Base-by-base conservation (phyloP, 2,113 vertebrate genomes). In the Stegostoma tigrinum region DNA sequence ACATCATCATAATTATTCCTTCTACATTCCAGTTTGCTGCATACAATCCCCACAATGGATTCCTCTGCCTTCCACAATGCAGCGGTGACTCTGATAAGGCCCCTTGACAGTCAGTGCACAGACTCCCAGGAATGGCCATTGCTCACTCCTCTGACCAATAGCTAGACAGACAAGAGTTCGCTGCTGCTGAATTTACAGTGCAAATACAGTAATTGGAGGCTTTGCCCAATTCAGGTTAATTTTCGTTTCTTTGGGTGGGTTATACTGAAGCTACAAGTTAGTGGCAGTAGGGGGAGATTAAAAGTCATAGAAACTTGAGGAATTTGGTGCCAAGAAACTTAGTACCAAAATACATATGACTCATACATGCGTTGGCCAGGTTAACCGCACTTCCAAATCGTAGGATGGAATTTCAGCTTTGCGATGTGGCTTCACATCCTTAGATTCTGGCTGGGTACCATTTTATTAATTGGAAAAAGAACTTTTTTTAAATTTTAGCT, bases 381-480 rank as follows among this genome's bases (percentile, higher is more conserved):
- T 90, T 64, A 14, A n/a, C 52, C 87, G 64, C 38, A 38, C 34
- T 38, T 91, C 55, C n/a, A 91, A 91, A 91, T 91, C 61, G 38
- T 38, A 17, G 61, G 89, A 91, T 91, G 61, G 55, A 66, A 91
- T 91, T 91, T 66, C 89, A 91, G 17, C 30, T 55, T 64, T 23
- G n/a, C 61, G 64, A 91, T 61, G 64, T 66, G 27, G 21, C 27
- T 8, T 89, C 86, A 61, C 12, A 75, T 34, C 27, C 27, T 75
- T 75, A 75, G 61, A 19, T 91, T 64, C 55, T 91, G 55, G 89
- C n/a, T 17, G 64, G n/a, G 34, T 64, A 8, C n/a, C 34, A 64
- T 7, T 91, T 91, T 66, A n/a, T 91, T 64, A 91, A 91, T 91
- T 91, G 64, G 89, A n/a, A 91, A 91, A 91, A 89, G 17, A 38